phyloP scores from a whole-genome alignment of 2,113 vertebrate genomes.

The Tenebrosternarchus preto region DNA sequence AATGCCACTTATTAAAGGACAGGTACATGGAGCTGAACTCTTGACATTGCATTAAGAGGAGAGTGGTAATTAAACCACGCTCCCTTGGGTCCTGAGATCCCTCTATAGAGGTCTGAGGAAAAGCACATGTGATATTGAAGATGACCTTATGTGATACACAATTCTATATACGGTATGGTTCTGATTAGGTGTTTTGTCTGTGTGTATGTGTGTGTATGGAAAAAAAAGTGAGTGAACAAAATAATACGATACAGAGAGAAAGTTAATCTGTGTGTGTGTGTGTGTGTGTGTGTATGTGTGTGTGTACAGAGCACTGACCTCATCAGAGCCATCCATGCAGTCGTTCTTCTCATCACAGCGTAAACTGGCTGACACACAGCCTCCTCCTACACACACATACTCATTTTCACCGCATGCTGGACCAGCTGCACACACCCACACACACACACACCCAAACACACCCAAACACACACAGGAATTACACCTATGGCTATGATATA shows the following conservation, averaged over 20 bases:
- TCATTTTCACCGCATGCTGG: slow-evolving; percentile 82
- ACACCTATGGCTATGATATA: not conserved
- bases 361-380: slow-evolving; percentile 77
- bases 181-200: not conserved
- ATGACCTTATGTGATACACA: too few species aligned
- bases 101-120: too few species aligned
- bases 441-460: slow-evolving; percentile 21
- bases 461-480: slow-evolving; percentile 22
- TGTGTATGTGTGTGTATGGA: not conserved
- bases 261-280: slow-evolving; percentile 4
- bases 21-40: not conserved
- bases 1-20: not conserved
- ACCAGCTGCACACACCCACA: slow-evolving; percentile 67
- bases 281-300: not conserved
- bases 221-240: too few species aligned
- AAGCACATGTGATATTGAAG: too few species aligned
- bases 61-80: slow-evolving; percentile 47
- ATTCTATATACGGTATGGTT: too few species aligned
- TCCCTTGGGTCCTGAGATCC: not conserved
- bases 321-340: slow-evolving; percentile 84
- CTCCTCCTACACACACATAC: slow-evolving; percentile 79
- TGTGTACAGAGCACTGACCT: slow-evolving; percentile 68
- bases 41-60: slow-evolving; percentile 37
- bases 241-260: too few species aligned
- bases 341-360: slow-evolving; percentile 82